Evolutionary conservation across 2,113 vertebrate species (phyloP), one percentile per base, ranked within the genome.

Genomic region (Salvelinus fontinalis): DNA sequence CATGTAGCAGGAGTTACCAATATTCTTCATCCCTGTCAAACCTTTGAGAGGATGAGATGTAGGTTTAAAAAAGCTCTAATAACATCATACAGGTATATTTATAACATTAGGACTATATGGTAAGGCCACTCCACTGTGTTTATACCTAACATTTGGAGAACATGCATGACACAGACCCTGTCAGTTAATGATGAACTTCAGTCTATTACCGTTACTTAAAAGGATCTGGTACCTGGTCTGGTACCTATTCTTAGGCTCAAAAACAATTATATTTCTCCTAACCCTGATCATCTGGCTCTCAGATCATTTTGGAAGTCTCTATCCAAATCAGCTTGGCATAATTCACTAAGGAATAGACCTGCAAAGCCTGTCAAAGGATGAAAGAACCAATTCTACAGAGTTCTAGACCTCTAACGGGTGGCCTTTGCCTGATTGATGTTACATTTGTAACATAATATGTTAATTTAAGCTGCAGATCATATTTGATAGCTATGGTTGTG

Each of bases 1-100:
- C 98, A 99, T 99, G 91, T 99, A 99, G 90, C 98, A 99, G 24
- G 98, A 98, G 89, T 99, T 99, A 49, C 98, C 98, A 0, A 99
- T 97, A 82, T 99, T 99, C 90, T 99, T 99, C 97, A 99, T 98
- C 83, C 98, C 98, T 1, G 98, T 99, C 84, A 99, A 94, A 77
- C 98, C 98, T 94, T 80, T 13, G 12, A 1, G 79, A 71, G 80
- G 12, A 44, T 44, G 39, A 44, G 51, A 54, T 54, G 51, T 18
- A 54, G 49, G 11, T 76, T 76, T 6, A 14, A 5, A 7, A 54
- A 57, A 14, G 49, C 7, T 6, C 9, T 44, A 74, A 39, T 4
- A 77, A 24, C 3, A 72, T 49, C 31, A 29, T 24, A 54, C 13
- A 16, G 4, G 14, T 54, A 18, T 18, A 54, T 54, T 18, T 54